These are phyloP conservation scores for Harpagifer antarcticus DNA, from an alignment of 2,797 vertebrate species.

Conservation along the genomic window DNA sequence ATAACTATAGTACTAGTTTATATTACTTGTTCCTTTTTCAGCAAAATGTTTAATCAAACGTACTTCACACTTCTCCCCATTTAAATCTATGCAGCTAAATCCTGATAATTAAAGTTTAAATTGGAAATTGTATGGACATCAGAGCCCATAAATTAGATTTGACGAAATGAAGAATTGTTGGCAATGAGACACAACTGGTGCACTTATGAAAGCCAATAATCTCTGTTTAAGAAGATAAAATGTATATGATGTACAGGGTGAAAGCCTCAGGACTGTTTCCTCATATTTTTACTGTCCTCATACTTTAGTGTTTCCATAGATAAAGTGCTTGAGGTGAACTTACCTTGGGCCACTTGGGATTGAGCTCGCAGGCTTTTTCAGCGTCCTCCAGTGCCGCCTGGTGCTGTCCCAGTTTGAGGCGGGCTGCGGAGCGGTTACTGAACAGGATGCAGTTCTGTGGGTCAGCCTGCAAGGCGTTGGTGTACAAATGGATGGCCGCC, in stretches of 20 bases:
- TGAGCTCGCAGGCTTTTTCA: constrained; percentile 91
- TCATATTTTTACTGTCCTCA: not conserved
- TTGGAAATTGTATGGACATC: constrained; percentile 6
- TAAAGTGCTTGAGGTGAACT: constrained; percentile 34
- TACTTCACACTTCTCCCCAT: not conserved
- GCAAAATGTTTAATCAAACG: not conserved
- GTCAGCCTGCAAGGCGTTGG: constrained; percentile 90
- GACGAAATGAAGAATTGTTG: constrained; percentile 1
- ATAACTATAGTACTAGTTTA: not conserved
- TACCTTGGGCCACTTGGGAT: constrained; percentile 99
- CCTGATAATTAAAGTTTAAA: not conserved
- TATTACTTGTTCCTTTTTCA: not conserved
- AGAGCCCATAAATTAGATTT: constrained; percentile 10
- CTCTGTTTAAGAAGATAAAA: constrained; percentile 6
- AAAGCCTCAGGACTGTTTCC: not conserved
- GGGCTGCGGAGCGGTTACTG: constrained; percentile 95
- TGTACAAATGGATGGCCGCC: constrained; percentile 89
- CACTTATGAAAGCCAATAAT: not conserved
- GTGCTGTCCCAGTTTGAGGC: constrained; percentile 91
- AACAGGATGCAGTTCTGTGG: constrained; percentile 98
- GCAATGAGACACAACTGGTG: not conserved
- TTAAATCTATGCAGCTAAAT: constrained; percentile 5
- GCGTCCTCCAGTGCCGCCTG: constrained; percentile 94
- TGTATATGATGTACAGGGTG: not conserved
- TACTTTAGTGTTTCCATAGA: not conserved